Percentiles rank a stretch among this genome's conserved stretches.
Conservation (phyloP, 2,888 invertebrate genomes). For the Sinhomidia bicolor region DNA sequence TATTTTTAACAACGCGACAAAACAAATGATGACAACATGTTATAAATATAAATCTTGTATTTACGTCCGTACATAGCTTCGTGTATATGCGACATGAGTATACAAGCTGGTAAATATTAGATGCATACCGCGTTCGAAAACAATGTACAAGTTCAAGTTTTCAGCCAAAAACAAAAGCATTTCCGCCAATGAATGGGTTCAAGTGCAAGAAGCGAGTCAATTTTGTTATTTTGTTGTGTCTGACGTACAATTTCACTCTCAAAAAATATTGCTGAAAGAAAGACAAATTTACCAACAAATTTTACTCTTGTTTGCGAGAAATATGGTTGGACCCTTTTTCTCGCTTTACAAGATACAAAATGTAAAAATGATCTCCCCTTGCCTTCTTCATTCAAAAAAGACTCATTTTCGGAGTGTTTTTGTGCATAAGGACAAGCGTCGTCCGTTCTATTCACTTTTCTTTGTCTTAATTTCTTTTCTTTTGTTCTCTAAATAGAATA, state of each 20-base stretch:
- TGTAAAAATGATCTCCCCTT: too few relatives aligned
- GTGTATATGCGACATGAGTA: neutral
- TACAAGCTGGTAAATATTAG: neutral
- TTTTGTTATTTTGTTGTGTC: slow-evolving; percentile 3
- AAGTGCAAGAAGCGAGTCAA: slow-evolving; percentile 52
- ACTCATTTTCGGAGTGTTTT: too few relatives aligned
- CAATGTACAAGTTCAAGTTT: slow-evolving; percentile 8
- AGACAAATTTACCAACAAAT: slow-evolving; percentile 48
- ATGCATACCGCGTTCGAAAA: neutral
- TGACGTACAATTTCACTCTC: neutral
- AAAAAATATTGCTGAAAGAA: neutral
- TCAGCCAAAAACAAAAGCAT: slow-evolving; percentile 45
- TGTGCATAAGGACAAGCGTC: too few relatives aligned
- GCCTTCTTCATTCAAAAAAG: too few relatives aligned
- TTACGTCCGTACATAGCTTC: too few relatives aligned
- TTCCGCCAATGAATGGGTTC: slow-evolving; percentile 59
- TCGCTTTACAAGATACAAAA: too few relatives aligned
- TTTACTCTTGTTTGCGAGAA: neutral
- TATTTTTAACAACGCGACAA: neutral
- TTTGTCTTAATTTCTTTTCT: neutral
- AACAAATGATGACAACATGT: neutral
- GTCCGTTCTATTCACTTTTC: neutral
- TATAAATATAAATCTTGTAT: neutral
- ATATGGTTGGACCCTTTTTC: neutral
- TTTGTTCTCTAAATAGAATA: neutral